phyloP scores from a whole-genome alignment of 2,113 vertebrate genomes.

The Pica pica region DNA sequence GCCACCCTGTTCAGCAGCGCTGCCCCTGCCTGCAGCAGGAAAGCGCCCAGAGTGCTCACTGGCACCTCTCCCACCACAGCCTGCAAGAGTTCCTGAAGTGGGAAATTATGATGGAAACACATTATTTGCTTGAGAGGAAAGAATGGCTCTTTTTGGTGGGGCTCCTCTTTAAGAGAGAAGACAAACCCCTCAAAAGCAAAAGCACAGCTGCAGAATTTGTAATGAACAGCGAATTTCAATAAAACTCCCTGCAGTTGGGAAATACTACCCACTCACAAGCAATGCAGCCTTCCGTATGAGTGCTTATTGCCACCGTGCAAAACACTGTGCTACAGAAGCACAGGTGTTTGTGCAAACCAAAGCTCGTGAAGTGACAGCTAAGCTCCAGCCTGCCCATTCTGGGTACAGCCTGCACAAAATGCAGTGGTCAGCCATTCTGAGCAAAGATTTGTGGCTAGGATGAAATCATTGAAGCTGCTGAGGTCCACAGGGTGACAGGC shows the following conservation, averaged over 20 bases:
- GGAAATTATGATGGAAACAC: not conserved
- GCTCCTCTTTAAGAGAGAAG: not conserved
- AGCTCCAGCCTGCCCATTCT: not conserved
- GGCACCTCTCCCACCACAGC: not conserved
- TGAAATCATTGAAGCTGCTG: not conserved
- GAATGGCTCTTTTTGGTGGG: too few species aligned
- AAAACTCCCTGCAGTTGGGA: not conserved
- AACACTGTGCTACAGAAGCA: not conserved
- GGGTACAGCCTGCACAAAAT: not conserved
- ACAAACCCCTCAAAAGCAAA: not conserved
- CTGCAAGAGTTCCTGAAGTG: not conserved
- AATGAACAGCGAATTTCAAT: not conserved
- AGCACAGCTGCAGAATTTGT: not conserved
- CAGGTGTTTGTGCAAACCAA: not conserved
- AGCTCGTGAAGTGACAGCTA: not conserved
- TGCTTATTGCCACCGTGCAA: not conserved
- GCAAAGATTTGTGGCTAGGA: not conserved
- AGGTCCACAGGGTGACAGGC: not conserved
- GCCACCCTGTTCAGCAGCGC: rapidly evolving
- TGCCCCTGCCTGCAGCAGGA: not conserved
- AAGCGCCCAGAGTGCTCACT: rapidly evolving
- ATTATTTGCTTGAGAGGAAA: not conserved
- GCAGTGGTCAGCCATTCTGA: not conserved
- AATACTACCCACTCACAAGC: not conserved
- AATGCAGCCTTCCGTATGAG: not conserved